Conservation (phyloP, 2,888 invertebrate genomes). For the Adela reaumurella region DNA sequence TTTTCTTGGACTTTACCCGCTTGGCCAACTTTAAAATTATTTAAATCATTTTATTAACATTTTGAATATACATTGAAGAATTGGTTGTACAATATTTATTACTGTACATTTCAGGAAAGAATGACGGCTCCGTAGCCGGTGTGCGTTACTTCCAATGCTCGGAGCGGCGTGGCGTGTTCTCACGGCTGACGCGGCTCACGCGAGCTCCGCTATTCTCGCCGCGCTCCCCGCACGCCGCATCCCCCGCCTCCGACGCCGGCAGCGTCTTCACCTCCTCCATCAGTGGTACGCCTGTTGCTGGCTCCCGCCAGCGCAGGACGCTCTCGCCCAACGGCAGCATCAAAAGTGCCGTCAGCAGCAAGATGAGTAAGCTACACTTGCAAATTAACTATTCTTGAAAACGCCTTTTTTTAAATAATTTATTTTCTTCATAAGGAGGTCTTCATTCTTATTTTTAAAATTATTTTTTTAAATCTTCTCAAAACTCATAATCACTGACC, state of each 20-base stretch:
- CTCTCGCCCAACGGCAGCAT: conserved; percentile 49
- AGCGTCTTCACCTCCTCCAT: conserved; percentile 48
- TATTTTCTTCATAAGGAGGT: too few relatives aligned
- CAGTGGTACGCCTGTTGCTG: conserved; percentile 37
- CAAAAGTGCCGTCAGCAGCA: conserved; percentile 49
- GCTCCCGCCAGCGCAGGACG: conserved; percentile 38
- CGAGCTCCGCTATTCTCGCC: conserved; percentile 63
- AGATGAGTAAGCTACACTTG: conserved; percentile 47
- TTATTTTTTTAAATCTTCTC: too few relatives aligned
- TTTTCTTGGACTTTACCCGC: too few relatives aligned
- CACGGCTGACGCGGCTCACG: conserved; percentile 81
- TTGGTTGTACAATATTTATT: too few relatives aligned
- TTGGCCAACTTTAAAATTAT: too few relatives aligned
- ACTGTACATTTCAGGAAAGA: conserved; percentile 71
- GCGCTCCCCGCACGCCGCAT: conserved; percentile 37
- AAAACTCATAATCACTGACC: too few relatives aligned
- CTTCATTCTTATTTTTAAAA: too few relatives aligned
- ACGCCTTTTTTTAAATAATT: too few relatives aligned
- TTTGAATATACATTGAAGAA: too few relatives aligned
- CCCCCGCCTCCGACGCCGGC: conserved; percentile 44
- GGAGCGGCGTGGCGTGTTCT: conserved; percentile 90
- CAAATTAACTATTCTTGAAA: too few relatives aligned
- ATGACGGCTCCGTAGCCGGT: conserved; percentile 93
- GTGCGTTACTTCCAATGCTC: conserved; percentile 92
- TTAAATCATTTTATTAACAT: too few relatives aligned